These are phyloP conservation scores for Aepyceros melampus DNA, from an alignment of 2,113 vertebrate species.

Conservation along the genomic window DNA sequence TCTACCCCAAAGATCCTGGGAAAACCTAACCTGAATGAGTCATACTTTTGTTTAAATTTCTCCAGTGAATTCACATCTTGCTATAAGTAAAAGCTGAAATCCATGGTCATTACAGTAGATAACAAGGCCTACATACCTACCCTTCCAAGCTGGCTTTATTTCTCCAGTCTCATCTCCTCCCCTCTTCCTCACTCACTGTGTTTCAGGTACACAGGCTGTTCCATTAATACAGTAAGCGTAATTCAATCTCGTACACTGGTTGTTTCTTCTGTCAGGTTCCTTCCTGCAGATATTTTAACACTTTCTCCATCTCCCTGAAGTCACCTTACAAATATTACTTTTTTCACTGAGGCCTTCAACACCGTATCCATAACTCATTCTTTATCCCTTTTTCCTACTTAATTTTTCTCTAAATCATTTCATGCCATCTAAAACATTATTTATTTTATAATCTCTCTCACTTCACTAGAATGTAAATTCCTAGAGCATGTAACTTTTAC, in stretches of 20 bases:
- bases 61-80: neutral
- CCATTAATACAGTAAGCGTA: neutral
- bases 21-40: neutral
- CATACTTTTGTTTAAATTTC: neutral
- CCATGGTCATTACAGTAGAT: neutral
- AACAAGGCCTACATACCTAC: neutral
- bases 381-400: neutral
- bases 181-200: neutral
- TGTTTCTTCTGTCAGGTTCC: neutral
- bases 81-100: neutral
- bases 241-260: neutral
- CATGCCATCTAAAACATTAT: neutral
- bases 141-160: neutral
- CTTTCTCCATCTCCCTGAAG: neutral
- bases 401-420: slow-evolving; percentile 1
- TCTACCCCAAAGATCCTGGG: neutral
- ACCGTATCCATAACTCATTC: neutral
- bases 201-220: neutral
- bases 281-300: neutral
- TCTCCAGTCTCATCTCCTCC: neutral
- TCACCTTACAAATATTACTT: neutral
- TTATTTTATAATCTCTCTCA: neutral
- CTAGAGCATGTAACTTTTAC: neutral
- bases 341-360: neutral
- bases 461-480: neutral